Evolutionary conservation across 1,140 invertebrate genomes (phyloP).

Genomic region (Spodoptera litura): DNA sequence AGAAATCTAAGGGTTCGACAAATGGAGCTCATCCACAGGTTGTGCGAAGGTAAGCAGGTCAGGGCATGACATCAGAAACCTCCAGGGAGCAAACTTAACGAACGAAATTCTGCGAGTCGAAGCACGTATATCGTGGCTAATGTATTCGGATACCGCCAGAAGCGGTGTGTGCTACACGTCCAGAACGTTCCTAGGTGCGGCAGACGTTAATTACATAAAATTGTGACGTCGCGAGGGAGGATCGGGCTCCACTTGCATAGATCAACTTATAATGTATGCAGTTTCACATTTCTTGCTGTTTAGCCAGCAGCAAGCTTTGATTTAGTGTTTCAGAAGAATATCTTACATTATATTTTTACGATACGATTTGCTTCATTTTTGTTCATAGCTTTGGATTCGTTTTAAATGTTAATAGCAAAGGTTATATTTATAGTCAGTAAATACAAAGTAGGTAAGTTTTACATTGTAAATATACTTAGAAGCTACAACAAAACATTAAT

Average conservation of each 20-base stretch:
- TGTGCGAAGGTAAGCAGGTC: constrained; percentile 28
- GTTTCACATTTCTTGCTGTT: constrained; percentile 63
- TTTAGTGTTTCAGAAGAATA: constrained; percentile 12
- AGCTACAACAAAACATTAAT: constrained; percentile 7
- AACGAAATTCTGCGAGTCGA: constrained; percentile 56
- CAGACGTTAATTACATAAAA: constrained; percentile 77
- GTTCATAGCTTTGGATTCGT: no score
- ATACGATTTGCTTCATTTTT: no score
- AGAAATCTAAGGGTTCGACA: constrained; percentile 4
- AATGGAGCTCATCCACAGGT: constrained; percentile 20
- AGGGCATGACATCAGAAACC: constrained; percentile 48
- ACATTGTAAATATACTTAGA: not conserved
- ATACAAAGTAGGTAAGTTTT: not conserved
- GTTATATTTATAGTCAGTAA: not conserved
- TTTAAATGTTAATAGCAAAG: not conserved
- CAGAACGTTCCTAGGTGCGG: constrained; percentile 45
- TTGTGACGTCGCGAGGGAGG: constrained; percentile 73
- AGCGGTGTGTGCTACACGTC: constrained; percentile 59
- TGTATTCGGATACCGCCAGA: constrained; percentile 66
- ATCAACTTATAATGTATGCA: constrained; percentile 67
- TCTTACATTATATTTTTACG: not conserved
- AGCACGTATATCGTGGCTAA: constrained; percentile 63
- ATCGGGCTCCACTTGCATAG: constrained; percentile 61
- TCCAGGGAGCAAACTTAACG: constrained; percentile 50
- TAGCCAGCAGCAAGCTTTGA: constrained; percentile 50